phyloP scores from a whole-genome alignment of 2,888 invertebrate species.

The Siphonodentalium dalli region DNA sequence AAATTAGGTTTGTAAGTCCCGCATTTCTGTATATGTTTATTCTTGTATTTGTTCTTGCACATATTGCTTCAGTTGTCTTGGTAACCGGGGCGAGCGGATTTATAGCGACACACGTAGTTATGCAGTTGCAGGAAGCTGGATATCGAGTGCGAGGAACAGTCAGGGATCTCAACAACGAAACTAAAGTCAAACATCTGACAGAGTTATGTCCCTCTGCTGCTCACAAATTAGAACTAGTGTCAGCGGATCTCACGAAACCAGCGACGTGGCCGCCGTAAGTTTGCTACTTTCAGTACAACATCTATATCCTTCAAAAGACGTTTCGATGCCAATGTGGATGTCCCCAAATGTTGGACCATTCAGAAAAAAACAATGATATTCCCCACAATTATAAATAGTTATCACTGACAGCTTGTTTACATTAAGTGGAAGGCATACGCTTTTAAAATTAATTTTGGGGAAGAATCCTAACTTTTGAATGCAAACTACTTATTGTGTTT shows the following conservation, averaged over 20 bases:
- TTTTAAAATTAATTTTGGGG: too few relatives aligned
- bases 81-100: constrained; percentile 69
- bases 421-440: too few relatives aligned
- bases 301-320: neutral
- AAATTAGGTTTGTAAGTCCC: too few relatives aligned
- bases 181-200: constrained; percentile 56
- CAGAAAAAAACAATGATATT: too few relatives aligned
- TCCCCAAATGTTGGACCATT: too few relatives aligned
- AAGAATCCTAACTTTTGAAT: too few relatives aligned
- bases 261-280: constrained; percentile 61
- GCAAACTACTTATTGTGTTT: too few relatives aligned
- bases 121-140: constrained; percentile 66
- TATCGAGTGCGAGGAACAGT: constrained; percentile 68
- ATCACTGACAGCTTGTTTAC: too few relatives aligned
- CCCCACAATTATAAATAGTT: too few relatives aligned
- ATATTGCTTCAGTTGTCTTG: constrained; percentile 57
- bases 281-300: neutral
- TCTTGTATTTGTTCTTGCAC: neutral
- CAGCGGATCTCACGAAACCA: constrained; percentile 67
- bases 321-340: too few relatives aligned
- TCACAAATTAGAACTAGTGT: constrained; percentile 66
- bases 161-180: constrained; percentile 62
- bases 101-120: constrained; percentile 67
- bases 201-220: constrained; percentile 62
- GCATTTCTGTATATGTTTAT: neutral